phyloP scores from a whole-genome alignment of 2,888 invertebrate genomes.

The Oxycera nigricornis region DNA sequence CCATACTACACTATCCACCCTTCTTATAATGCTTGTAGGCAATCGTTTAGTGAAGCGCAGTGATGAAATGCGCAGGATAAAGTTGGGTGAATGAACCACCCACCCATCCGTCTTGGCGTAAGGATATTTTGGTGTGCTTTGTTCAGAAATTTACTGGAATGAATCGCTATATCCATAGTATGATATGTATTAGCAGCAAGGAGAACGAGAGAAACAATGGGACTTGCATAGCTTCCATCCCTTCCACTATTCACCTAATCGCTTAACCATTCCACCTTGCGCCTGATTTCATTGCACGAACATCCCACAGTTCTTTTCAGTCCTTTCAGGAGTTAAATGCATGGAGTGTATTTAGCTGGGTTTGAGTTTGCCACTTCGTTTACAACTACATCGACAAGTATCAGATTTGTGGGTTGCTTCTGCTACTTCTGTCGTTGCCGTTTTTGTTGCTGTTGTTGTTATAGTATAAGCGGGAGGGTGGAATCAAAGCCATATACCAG shows the following conservation, averaged over 20 bases:
- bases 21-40: too few species aligned
- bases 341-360: conserved; percentile 38
- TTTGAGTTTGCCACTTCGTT: conserved; percentile 40
- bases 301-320: conserved; percentile 45
- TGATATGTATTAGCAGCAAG: too few species aligned
- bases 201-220: too few species aligned
- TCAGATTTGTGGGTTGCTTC: too few species aligned
- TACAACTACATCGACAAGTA: conserved; percentile 42
- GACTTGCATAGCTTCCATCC: not conserved
- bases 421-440: too few species aligned
- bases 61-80: not conserved
- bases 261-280: conserved; percentile 42
- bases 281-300: conserved; percentile 37
- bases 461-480: conserved; percentile 20
- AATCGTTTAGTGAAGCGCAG: not conserved
- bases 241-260: conserved; percentile 37
- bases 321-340: conserved; percentile 44
- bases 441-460: not conserved
- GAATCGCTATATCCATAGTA: not conserved
- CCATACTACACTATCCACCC: too few species aligned
- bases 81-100: not conserved
- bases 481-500: conserved; percentile 13
- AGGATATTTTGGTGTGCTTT: conserved; percentile 6
- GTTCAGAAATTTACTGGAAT: conserved; percentile 5
- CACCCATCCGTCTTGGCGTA: not conserved